These are phyloP conservation scores for Notothenia coriiceps DNA, from an alignment of 2,113 vertebrate species.

Conservation along the genomic window DNA sequence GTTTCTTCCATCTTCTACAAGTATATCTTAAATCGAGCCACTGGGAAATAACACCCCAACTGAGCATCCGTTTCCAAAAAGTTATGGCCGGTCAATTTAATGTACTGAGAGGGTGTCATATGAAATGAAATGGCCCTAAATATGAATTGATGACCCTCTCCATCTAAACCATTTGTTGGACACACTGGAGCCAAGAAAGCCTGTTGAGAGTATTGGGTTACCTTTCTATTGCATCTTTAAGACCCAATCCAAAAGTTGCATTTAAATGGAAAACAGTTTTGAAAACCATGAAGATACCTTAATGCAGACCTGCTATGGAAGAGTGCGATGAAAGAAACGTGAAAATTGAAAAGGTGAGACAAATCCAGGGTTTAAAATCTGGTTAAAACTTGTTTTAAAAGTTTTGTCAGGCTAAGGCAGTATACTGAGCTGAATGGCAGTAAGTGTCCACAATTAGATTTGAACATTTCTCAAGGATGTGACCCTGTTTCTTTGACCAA, in stretches of 20 bases:
- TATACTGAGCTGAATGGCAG: constrained; percentile 52
- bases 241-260: constrained; percentile 49
- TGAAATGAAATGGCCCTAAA: constrained; percentile 75
- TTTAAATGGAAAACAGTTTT: constrained; percentile 68
- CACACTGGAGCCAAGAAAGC: constrained; percentile 55
- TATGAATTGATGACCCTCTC: constrained; percentile 76
- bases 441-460: constrained; percentile 3
- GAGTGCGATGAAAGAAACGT: constrained; percentile 42
- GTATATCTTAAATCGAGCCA: constrained; percentile 69
- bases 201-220: constrained; percentile 75
- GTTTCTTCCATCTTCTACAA: constrained; percentile 51
- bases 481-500: constrained; percentile 40
- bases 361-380: constrained; percentile 35
- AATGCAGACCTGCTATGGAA: constrained; percentile 63
- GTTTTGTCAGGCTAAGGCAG: constrained; percentile 1
- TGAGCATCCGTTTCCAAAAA: constrained; percentile 58
- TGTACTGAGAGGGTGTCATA: constrained; percentile 72
- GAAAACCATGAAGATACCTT: constrained; percentile 46
- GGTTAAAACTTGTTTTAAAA: constrained; percentile 19
- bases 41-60: constrained; percentile 71
- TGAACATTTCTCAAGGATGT: constrained; percentile 37
- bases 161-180: constrained; percentile 50
- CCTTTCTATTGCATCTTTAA: constrained; percentile 64
- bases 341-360: neutral
- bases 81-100: constrained; percentile 65